Evolutionary conservation across 2,797 vertebrate genomes (phyloP), one percentile per base, ranked within the genome.

Genomic region (Neomorphus geoffroyi): DNA sequence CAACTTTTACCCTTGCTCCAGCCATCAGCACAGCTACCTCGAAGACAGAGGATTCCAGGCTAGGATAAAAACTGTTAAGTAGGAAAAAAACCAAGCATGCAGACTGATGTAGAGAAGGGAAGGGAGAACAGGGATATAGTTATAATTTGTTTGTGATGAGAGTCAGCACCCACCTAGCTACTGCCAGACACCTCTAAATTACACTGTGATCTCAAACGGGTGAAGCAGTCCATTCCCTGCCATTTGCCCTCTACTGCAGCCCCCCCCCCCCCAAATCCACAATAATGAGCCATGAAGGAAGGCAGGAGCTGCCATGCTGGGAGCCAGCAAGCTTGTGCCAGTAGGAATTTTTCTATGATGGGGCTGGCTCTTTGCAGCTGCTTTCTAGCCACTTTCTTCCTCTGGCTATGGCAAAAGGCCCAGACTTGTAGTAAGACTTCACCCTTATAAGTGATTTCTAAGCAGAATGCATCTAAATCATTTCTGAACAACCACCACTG

Each of bases 181-280:
- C 58, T 53, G 77, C 61, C 39, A 79, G 61, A 17, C 15, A 56
- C 12, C 13, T 53, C 27, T 62, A 58, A 77, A 77, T 21, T 35
- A 62, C 13, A 27, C 18, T 28, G 15, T 14, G 18, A 35, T 67
- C 80, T 58, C 0, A 1, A 74, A 64, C 5, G 13, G 16, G 11
- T 46, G 53, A 70, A 83, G 33, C 1, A 2, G 26, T 43, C 41
- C 23, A 10, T 62, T 70, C 57, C n/a, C 57, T 74, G 45, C 9
- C 51, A 22, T 77, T 77, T 5, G 5, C 27, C 10, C 12, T 19
- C 64, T n/a, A 30, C 27, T 2, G 0, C 9, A 66, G 53, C 48
- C 10, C 11, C n/a, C 48, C 10, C 11, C n/a, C 24, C 24, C 11
- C 4, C 11, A 23, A 6, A 66, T 0, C 7, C 8, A 12, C 3